Evolutionary conservation across 2,888 invertebrate genomes (phyloP), one percentile per base, ranked within the genome.

Genomic region (Dermolepida albohirtum): DNA sequence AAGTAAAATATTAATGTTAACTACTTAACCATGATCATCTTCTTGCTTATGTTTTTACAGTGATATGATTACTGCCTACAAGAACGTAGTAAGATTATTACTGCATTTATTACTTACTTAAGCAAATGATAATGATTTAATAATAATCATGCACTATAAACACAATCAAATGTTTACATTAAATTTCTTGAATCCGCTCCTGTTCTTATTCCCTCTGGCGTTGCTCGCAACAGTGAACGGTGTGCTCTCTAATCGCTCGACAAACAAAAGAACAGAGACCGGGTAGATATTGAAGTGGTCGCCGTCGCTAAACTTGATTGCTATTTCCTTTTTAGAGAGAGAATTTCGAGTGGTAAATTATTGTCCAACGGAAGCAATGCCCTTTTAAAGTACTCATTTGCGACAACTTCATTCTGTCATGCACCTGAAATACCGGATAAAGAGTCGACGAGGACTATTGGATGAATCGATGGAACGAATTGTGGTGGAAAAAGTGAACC

Each of bases 191-290:
- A 14, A 50, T 50, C 17, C 50, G 16, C n/a, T 8, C 27, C 22
- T 50, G 50, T 50, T 8, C 27, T 11, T 17, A 27, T 17, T n/a
- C 27, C 22, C 27, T 50, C 27, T 11, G 17, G 22, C 16, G 17
- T 50, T 11, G 17, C 22, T 50, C 6, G 22, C 10, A 50, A 17
- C 22, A 50, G 16, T 27, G 22, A 50, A 50, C 50, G 17, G 50
- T 50, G 17, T 27, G 10, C 50, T 50, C 40, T 55, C 40, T 55
- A 55, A 55, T 55, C 55, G 55, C 39, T 40, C 14, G 6, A 10
- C 55, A 55, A 55, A 55, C 55, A 55, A 55, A 55, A 40, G 55
- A 55, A 55, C 55, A 55, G 34, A 40, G 55, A 41, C 55, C 34
- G 34, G 34, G 55, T 55, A 34, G 55, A 55, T 55, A 55, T 55